A percentile compares a stretch with the other conserved stretches of the same genome.
These are phyloP conservation scores for Lordiphosa collinella DNA, from an alignment of 1,140 invertebrate species.

Conservation along the genomic window DNA sequence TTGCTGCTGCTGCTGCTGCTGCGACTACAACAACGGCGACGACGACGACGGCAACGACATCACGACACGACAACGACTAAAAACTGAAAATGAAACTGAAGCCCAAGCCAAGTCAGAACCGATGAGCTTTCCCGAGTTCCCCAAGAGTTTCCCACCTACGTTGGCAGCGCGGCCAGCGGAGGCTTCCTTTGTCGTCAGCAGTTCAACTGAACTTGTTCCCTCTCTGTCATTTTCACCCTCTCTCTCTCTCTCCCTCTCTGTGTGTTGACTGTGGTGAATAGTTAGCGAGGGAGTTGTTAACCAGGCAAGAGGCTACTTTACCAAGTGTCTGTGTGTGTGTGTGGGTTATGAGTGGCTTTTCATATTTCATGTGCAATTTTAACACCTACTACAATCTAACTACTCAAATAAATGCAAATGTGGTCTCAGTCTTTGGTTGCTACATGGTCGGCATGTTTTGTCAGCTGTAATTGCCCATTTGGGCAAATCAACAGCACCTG, in stretches of 20 bases:
- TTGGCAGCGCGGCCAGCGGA: constrained; percentile 24
- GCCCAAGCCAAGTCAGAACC: constrained; percentile 25
- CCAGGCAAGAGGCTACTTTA: constrained; percentile 29
- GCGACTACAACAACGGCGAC: constrained; percentile 61
- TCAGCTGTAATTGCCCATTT: too few species aligned
- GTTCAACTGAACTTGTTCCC: constrained; percentile 31
- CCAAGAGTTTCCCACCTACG: constrained; percentile 34
- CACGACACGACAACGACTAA: constrained; percentile 79
- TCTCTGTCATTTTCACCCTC: too few species aligned
- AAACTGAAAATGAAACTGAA: constrained; percentile 55
- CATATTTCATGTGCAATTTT: constrained; percentile 74
- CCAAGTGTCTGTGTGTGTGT: neutral
- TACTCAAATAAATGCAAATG: constrained; percentile 57
- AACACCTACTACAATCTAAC: constrained; percentile 70
- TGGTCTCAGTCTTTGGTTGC: too few species aligned
- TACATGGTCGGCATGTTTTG: too few species aligned
- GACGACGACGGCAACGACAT: constrained; percentile 75
- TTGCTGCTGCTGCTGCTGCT: constrained; percentile 22
- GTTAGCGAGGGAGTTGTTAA: constrained; percentile 38
- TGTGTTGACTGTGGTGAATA: constrained; percentile 32
- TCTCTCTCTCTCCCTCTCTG: constrained; percentile 15
- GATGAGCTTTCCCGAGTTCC: constrained; percentile 42
- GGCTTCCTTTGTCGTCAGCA: constrained; percentile 49
- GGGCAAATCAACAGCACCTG: too few species aligned
- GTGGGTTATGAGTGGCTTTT: constrained; percentile 62